These are phyloP conservation scores for Etia nguti DNA, from an alignment of 2,113 vertebrate genomes.

Conservation along the genomic window DNA sequence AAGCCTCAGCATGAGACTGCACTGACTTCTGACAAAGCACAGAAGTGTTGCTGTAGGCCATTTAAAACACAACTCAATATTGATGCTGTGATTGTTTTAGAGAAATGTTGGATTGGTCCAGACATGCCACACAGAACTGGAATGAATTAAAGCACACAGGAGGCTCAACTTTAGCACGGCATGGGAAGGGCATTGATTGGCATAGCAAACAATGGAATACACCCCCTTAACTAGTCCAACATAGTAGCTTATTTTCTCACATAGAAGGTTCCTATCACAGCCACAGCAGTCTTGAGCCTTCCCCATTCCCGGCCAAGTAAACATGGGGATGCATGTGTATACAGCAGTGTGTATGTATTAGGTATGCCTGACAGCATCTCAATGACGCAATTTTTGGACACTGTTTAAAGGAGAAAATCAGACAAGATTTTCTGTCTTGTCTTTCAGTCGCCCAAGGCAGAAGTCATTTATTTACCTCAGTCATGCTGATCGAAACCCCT, in stretches of 20 bases:
- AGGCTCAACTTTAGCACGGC: neutral
- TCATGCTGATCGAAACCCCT: constrained; percentile 19
- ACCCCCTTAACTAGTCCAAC: neutral
- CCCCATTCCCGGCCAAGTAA: neutral
- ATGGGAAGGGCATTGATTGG: neutral
- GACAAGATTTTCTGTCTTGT: neutral
- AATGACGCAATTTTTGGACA: constrained; percentile 14
- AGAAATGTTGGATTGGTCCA: neutral
- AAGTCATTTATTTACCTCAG: constrained; percentile 24
- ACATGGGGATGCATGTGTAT: neutral
- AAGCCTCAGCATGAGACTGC: neutral
- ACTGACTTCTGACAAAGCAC: neutral
- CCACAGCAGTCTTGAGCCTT: neutral
- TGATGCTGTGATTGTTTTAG: neutral
- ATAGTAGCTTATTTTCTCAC: neutral
- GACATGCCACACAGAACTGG: neutral
- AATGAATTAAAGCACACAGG: neutral
- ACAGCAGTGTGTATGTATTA: neutral
- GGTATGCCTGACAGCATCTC: neutral
- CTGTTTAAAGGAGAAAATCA: constrained; percentile 6
- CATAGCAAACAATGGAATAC: neutral
- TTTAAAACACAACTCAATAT: constrained; percentile 36
- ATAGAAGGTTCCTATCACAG: neutral
- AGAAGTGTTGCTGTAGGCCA: constrained; percentile 32
- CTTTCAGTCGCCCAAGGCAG: neutral